These are phyloP conservation scores for Lasiommata megera DNA, from an alignment of 2,888 invertebrate genomes.

Conservation along the genomic window DNA sequence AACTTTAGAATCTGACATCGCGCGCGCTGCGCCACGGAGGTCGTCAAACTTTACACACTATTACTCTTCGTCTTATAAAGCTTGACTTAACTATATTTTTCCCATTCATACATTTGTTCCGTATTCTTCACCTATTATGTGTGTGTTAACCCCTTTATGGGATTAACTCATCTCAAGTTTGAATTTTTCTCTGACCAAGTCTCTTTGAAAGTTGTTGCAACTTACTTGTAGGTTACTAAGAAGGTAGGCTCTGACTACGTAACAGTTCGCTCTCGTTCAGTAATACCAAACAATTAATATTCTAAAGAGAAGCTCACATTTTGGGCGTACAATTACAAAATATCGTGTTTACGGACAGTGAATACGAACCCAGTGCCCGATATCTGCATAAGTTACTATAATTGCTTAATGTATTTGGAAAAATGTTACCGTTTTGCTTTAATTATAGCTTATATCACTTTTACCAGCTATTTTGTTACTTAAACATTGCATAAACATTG, in stretches of 20 bases:
- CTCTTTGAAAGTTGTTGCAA: too few relatives aligned
- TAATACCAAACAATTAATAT: slow-evolving; percentile 20
- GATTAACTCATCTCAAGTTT: too few relatives aligned
- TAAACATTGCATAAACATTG: slow-evolving; percentile 16
- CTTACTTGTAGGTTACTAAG: too few relatives aligned
- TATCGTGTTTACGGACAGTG: slow-evolving; percentile 27
- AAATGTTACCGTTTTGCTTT: slow-evolving; percentile 11
- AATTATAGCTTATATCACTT: slow-evolving; percentile 21
- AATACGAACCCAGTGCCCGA: slow-evolving; percentile 17
- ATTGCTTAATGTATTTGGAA: slow-evolving; percentile 23
- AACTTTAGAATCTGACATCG: too few relatives aligned
- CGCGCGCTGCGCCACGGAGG: too few relatives aligned
- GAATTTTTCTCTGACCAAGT: too few relatives aligned
- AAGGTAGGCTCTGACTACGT: not conserved
- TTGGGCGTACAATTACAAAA: slow-evolving; percentile 25
- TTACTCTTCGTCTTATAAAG: too few relatives aligned
- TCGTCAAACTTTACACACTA: too few relatives aligned
- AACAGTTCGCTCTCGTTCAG: not conserved
- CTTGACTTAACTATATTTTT: too few relatives aligned
- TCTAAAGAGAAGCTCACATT: slow-evolving; percentile 20
- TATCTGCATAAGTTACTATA: slow-evolving; percentile 24
- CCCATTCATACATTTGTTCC: too few relatives aligned
- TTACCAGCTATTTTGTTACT: slow-evolving; percentile 18
- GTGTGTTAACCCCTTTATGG: too few relatives aligned
- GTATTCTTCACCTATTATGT: too few relatives aligned